Percentiles rank a stretch among this genome's conserved stretches.
These are phyloP conservation scores for Malthinus seriepunctatus DNA, from an alignment of 2,888 invertebrate species.

Conservation along the genomic window DNA sequence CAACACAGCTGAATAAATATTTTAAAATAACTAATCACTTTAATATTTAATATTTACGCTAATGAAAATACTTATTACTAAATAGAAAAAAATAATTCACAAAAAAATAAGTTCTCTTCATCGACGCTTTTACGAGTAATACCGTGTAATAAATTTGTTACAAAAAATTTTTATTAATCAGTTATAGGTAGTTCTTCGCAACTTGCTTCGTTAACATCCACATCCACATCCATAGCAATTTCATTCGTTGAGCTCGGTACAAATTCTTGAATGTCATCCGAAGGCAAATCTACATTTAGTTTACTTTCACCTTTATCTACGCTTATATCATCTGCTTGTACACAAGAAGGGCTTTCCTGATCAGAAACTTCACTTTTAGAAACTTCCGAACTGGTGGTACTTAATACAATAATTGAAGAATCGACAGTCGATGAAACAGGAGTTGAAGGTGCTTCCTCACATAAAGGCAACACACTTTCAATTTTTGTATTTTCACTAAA, in stretches of 20 bases:
- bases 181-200: conserved; percentile 19
- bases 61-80: no score
- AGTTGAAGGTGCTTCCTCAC: conserved; percentile 1
- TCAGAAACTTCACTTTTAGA: background rate
- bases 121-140: no score
- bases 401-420: conserved; percentile 52
- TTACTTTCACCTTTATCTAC: conserved; percentile 31
- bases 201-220: conserved; percentile 19
- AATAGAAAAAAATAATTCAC: no score
- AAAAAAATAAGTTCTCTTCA: no score
- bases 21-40: no score
- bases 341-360: conserved; percentile 54
- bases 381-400: conserved; percentile 45
- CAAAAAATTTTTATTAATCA: conserved; percentile 19
- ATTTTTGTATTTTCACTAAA: no score
- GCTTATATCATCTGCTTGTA: conserved; percentile 47
- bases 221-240: conserved; percentile 18
- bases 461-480: no score
- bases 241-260: conserved; percentile 15
- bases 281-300: conserved; percentile 2
- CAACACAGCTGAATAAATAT: no score
- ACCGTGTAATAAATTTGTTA: no score
- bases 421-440: conserved; percentile 36
- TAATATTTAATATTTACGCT: no score
- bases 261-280: conserved; percentile 8